Evolutionary conservation across 2,888 invertebrate species (phyloP).

Genomic region (Plagodis dolabraria): DNA sequence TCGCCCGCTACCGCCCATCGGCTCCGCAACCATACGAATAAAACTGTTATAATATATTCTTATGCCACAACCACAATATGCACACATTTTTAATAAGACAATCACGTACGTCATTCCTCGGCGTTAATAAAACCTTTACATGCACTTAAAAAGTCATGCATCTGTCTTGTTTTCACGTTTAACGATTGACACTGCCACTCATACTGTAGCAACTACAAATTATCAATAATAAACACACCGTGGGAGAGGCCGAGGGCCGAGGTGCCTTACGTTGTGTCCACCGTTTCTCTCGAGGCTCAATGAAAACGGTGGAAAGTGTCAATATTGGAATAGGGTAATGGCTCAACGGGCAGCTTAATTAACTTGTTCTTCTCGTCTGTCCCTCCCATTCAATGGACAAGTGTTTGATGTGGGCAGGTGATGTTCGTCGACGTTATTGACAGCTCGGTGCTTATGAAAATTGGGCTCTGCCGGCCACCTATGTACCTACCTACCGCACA

Average conservation of each 20-base stretch:
- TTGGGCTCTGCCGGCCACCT: too few relatives aligned
- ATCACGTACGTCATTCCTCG: too few relatives aligned
- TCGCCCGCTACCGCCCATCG: too few relatives aligned
- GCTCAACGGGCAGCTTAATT: constrained; percentile 26
- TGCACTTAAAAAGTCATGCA: too few relatives aligned
- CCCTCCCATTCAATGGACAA: constrained; percentile 22
- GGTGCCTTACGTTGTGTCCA: constrained; percentile 31
- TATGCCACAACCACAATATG: too few relatives aligned
- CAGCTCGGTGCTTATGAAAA: background rate
- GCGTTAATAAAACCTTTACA: too few relatives aligned
- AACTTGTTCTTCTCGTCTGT: constrained; percentile 17
- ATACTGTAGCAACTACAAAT: constrained; percentile 45
- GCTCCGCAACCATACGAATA: too few relatives aligned
- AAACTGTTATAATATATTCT: too few relatives aligned
- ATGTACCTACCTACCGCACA: background rate
- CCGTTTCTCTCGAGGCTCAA: constrained; percentile 34
- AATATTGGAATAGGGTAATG: constrained; percentile 48
- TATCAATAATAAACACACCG: constrained; percentile 51
- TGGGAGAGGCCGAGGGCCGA: constrained; percentile 36
- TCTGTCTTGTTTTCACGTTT: too few relatives aligned
- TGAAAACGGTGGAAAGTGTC: constrained; percentile 53
- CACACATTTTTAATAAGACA: too few relatives aligned
- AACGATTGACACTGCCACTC: too few relatives aligned
- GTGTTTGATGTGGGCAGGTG: constrained; percentile 6
- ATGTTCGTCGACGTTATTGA: background rate